phyloP scores from a whole-genome alignment of 2,888 invertebrate species.

The Lasioglossum vierecki region DNA sequence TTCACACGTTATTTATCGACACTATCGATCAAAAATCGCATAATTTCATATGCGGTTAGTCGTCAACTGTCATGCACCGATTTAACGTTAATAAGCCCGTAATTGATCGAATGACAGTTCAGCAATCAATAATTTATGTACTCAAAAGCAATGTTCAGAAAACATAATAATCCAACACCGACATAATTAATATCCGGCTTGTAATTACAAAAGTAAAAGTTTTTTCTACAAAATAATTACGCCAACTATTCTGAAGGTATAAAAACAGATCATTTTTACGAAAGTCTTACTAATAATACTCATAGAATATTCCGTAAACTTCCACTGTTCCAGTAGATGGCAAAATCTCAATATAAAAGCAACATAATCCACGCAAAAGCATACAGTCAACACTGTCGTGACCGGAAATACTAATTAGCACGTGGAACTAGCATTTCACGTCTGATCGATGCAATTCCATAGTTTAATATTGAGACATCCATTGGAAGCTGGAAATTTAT shows the following conservation, averaged over 20 bases:
- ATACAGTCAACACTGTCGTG: background rate
- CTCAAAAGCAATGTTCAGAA: background rate
- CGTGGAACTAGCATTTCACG: background rate
- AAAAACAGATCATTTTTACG: too few relatives aligned
- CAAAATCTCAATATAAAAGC: background rate
- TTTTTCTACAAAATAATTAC: background rate
- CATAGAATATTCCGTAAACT: background rate
- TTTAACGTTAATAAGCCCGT: constrained; percentile 30
- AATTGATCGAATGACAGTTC: constrained; percentile 31
- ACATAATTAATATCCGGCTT: background rate
- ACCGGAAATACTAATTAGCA: background rate
- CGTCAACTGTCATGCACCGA: constrained; percentile 6
- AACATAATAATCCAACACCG: constrained; percentile 7
- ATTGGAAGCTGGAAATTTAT: too few relatives aligned
- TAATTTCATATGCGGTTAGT: constrained; percentile 26
- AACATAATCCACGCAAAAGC: background rate
- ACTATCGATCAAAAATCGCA: background rate
- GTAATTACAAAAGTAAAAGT: background rate
- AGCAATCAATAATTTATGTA: constrained; percentile 38
- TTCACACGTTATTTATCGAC: background rate
- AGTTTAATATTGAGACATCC: too few relatives aligned
- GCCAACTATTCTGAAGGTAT: background rate
- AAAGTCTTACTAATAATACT: background rate
- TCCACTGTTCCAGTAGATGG: background rate
- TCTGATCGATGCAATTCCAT: background rate